Evolutionary conservation across 2,113 vertebrate genomes (phyloP).

Genomic region (Donacobius atricapilla): DNA sequence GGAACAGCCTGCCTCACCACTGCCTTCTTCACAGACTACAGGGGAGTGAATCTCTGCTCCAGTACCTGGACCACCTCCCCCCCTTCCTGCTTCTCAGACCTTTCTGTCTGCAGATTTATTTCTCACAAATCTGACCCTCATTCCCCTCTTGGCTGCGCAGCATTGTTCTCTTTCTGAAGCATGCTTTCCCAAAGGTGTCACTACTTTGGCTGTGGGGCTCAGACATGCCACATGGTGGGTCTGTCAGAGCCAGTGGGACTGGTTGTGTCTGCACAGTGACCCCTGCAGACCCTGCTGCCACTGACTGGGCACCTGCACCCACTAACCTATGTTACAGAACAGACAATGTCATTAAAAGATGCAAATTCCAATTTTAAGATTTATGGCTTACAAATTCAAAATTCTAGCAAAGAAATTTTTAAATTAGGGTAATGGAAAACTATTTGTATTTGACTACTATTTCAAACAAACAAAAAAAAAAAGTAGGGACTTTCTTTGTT

Average conservation of each 20-base stretch:
- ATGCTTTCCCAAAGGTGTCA: rapidly evolving
- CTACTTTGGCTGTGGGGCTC: rapidly evolving
- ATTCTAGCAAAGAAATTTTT: neutral
- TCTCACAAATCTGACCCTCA: neutral
- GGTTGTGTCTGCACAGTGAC: neutral
- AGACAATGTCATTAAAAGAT: neutral
- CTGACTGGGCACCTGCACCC: rapidly evolving
- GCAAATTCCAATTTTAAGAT: neutral
- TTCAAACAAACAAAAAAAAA: neutral
- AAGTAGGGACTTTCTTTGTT: rapidly evolving
- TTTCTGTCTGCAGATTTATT: neutral
- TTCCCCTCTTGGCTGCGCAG: neutral
- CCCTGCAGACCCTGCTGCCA: rapidly evolving
- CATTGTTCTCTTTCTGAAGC: neutral
- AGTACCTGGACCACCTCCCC: neutral
- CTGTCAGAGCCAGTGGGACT: rapidly evolving
- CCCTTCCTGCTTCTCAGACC: neutral
- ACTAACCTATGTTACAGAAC: neutral
- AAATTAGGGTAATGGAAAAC: neutral
- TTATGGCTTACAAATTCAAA: neutral
- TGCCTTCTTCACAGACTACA: rapidly evolving
- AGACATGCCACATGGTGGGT: rapidly evolving
- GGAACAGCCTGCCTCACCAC: rapidly evolving
- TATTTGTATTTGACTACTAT: neutral
- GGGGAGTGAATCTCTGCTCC: neutral